phyloP scores from a whole-genome alignment of 2,888 invertebrate species.

The Tetragonula carbonaria region DNA sequence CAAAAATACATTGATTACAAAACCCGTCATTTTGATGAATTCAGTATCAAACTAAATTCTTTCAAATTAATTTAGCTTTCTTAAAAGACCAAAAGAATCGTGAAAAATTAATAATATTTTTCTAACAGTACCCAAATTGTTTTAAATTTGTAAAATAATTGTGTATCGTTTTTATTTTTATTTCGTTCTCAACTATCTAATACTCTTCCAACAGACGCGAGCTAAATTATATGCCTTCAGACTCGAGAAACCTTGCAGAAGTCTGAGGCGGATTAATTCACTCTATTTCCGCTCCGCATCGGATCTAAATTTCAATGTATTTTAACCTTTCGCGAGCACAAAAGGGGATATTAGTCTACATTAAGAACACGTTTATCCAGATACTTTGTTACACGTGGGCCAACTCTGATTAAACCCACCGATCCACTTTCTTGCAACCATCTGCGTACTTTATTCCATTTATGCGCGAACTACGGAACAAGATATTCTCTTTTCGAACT shows the following conservation, averaged over 20 bases:
- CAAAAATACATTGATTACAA: too few species aligned
- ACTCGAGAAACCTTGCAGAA: too few species aligned
- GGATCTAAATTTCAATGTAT: not conserved
- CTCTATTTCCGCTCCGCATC: not conserved
- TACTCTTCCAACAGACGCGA: too few species aligned
- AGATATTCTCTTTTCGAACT: conserved; percentile 6
- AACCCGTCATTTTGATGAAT: too few species aligned
- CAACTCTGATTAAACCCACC: not conserved
- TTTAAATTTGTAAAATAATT: too few species aligned
- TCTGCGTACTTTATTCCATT: conserved; percentile 2
- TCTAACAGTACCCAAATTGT: not conserved
- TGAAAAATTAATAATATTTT: not conserved
- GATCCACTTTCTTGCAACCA: not conserved
- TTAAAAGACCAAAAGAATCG: too few species aligned
- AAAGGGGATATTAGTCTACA: not conserved
- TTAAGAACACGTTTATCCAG: not conserved
- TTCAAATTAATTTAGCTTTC: too few species aligned
- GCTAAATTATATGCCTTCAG: too few species aligned
- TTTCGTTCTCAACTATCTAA: too few species aligned
- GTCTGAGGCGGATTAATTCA: not conserved
- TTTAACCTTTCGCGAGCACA: not conserved
- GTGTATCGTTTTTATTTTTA: too few species aligned
- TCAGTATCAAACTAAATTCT: too few species aligned
- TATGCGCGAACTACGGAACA: not conserved
- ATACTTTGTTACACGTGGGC: not conserved